Percentiles rank a stretch among this genome's conserved stretches.
phyloP scores from a whole-genome alignment of 2,888 invertebrate species.

The Drosophila nigritarsus region DNA sequence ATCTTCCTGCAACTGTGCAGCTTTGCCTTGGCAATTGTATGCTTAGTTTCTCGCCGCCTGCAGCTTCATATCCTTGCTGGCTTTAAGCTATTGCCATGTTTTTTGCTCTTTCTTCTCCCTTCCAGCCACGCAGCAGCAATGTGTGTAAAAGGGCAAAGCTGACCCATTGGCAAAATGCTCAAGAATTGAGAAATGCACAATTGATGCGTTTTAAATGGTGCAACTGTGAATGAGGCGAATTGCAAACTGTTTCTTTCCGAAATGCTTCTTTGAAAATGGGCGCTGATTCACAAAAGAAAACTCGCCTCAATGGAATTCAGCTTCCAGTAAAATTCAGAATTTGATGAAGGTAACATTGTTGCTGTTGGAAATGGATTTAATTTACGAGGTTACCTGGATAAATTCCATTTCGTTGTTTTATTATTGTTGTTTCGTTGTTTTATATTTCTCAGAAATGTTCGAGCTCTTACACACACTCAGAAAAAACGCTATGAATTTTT shows the following conservation, averaged over 20 bases:
- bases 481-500: not conserved
- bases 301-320: not conserved
- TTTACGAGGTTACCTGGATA: not conserved
- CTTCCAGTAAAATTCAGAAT: not conserved
- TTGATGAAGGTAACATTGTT: not conserved
- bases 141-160: constrained; percentile 2
- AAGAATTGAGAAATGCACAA: constrained; percentile 22
- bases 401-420: not conserved
- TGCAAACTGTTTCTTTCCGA: not conserved
- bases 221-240: constrained; percentile 3
- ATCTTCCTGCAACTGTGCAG: constrained; percentile 36
- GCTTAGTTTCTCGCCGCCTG: constrained; percentile 49
- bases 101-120: constrained; percentile 5
- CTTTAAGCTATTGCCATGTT: constrained; percentile 34
- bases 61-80: constrained; percentile 43
- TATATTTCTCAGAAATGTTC: not conserved
- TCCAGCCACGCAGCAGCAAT: not conserved
- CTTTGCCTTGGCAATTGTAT: constrained; percentile 35
- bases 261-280: not conserved
- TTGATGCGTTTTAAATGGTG: constrained; percentile 23
- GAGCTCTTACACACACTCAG: not conserved
- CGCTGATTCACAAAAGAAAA: not conserved
- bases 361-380: not conserved
- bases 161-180: constrained; percentile 28
- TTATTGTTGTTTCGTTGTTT: not conserved